These are phyloP conservation scores for Elaphurus davidianus DNA, from an alignment of 2,113 vertebrate species.

Conservation along the genomic window DNA sequence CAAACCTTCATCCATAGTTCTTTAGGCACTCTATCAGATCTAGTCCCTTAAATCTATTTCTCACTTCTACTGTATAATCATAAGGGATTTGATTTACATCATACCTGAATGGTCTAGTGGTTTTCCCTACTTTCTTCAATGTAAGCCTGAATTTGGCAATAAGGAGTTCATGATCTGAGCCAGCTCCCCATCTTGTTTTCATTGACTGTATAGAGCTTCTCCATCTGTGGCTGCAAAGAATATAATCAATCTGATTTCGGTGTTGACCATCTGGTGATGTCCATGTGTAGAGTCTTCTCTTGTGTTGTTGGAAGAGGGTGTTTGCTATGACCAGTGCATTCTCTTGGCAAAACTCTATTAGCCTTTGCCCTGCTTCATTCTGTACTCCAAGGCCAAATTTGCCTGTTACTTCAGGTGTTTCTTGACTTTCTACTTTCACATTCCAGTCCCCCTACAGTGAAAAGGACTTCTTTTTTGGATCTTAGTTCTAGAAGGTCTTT, in stretches of 20 bases:
- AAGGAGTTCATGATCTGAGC: not conserved
- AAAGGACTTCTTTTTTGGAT: not conserved
- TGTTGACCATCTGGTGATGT: not conserved
- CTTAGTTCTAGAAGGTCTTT: not conserved
- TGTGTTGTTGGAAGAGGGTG: not conserved
- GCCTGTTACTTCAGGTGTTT: not conserved
- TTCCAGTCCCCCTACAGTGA: not conserved
- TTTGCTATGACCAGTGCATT: accelerated
- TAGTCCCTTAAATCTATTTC: not conserved
- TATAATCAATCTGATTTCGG: not conserved
- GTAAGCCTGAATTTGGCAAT: not conserved
- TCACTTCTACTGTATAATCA: not conserved
- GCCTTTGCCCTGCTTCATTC: not conserved
- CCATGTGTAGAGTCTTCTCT: not conserved
- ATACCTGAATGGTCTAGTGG: not conserved
- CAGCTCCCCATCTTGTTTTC: accelerated
- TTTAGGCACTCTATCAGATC: not conserved
- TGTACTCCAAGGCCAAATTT: not conserved
- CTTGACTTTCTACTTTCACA: not conserved
- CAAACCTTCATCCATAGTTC: not conserved
- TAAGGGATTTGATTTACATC: not conserved
- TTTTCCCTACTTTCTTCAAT: not conserved
- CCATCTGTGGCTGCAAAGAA: not conserved
- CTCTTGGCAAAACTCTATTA: not conserved
- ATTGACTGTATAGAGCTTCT: not conserved